A percentile compares a stretch with the other conserved stretches of the same genome.
Evolutionary conservation across 2,113 vertebrate genomes (phyloP).

Genomic region (Lepisosteus oculatus): DNA sequence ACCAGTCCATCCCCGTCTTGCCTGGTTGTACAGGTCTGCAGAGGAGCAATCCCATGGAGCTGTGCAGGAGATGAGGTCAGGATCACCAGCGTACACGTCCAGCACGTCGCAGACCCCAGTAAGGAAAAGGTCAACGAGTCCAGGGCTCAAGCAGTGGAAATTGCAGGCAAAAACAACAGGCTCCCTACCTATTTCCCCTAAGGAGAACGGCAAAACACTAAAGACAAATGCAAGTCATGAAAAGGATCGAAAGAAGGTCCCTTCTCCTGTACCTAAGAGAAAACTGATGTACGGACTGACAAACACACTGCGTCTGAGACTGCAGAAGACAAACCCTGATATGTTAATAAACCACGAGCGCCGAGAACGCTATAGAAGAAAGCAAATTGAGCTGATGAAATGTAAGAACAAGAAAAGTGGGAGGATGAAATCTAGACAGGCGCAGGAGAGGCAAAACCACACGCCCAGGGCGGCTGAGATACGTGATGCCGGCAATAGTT

Average conservation of each 20-base stretch:
- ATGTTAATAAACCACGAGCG: slow-evolving; percentile 63
- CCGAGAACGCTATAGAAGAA: slow-evolving; percentile 55
- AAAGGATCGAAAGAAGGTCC: slow-evolving; percentile 31
- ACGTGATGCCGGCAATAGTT: background rate
- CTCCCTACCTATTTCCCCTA: slow-evolving; percentile 12
- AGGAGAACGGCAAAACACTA: slow-evolving; percentile 22
- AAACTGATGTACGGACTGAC: slow-evolving; percentile 78
- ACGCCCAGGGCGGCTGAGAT: slow-evolving; percentile 15
- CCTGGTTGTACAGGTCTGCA: slow-evolving; percentile 56
- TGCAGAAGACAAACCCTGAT: slow-evolving; percentile 64
- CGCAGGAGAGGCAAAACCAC: slow-evolving; percentile 35
- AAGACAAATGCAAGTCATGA: slow-evolving; percentile 29
- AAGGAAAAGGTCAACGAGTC: slow-evolving; percentile 13
- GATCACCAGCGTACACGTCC: background rate
- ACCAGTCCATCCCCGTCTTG: slow-evolving; percentile 47
- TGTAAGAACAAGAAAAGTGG: slow-evolving; percentile 24
- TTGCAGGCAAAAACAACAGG: slow-evolving; percentile 19
- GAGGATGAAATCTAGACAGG: too few relatives aligned
- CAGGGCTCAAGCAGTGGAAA: slow-evolving; percentile 23
- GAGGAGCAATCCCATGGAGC: slow-evolving; percentile 5
- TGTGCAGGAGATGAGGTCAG: slow-evolving; percentile 4
- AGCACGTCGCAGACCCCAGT: slow-evolving; percentile 4
- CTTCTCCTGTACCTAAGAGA: slow-evolving; percentile 38
- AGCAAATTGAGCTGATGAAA: slow-evolving; percentile 37
- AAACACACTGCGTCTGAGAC: slow-evolving; percentile 75